These are phyloP conservation scores for Ochropleura plecta DNA, from an alignment of 2,888 invertebrate genomes.

Conservation along the genomic window DNA sequence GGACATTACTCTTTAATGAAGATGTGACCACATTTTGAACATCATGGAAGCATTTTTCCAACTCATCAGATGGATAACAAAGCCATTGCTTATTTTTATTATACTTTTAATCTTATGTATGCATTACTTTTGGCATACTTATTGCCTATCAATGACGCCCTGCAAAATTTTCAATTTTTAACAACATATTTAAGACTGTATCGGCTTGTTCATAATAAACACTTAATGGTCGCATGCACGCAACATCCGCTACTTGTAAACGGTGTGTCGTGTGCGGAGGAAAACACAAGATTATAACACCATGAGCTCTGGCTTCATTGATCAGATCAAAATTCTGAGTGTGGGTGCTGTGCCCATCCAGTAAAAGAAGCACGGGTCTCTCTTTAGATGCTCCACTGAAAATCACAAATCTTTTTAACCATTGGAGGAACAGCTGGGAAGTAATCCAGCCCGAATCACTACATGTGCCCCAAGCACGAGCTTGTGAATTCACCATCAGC, in stretches of 20 bases:
- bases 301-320: constrained; percentile 46
- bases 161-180: too few species aligned
- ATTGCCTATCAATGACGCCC: too few species aligned
- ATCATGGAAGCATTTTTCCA: too few species aligned
- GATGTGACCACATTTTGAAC: too few species aligned
- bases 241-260: constrained; percentile 42
- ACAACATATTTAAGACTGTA: too few species aligned
- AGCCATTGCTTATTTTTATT: too few species aligned
- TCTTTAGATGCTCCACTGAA: constrained; percentile 21
- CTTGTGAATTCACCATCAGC: constrained; percentile 7
- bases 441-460: constrained; percentile 30
- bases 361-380: constrained; percentile 39
- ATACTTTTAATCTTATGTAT: too few species aligned
- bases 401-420: constrained; percentile 28
- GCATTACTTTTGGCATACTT: too few species aligned
- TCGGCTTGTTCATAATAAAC: constrained; percentile 31
- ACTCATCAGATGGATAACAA: too few species aligned
- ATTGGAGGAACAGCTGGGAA: constrained; percentile 13
- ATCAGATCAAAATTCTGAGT: constrained; percentile 55
- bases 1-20: too few species aligned
- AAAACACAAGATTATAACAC: constrained; percentile 48
- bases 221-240: constrained; percentile 43
- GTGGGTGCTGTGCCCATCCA: constrained; percentile 56
- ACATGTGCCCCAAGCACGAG: constrained; percentile 28
- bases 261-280: constrained; percentile 53